phyloP scores from a whole-genome alignment of 2,888 invertebrate species.

The Lithophane socia region DNA sequence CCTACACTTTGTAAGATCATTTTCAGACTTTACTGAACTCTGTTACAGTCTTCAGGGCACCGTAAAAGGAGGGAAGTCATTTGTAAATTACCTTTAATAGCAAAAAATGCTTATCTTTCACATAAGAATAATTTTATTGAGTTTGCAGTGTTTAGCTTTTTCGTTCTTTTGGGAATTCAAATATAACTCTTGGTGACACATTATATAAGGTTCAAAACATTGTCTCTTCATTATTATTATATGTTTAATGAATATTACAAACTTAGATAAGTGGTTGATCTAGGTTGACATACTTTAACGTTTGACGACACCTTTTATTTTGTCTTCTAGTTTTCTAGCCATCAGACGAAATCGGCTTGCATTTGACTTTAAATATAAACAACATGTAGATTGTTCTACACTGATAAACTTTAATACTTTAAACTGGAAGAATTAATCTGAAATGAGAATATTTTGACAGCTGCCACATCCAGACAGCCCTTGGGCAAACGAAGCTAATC shows the following conservation, averaged over 20 bases:
- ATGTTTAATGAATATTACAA: not conserved
- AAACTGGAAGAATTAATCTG: constrained; percentile 68
- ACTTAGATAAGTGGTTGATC: not conserved
- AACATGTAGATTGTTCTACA: not conserved
- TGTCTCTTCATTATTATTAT: not conserved
- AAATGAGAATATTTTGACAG: constrained; percentile 86
- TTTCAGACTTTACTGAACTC: constrained; percentile 85
- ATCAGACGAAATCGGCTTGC: not conserved
- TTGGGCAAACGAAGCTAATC: constrained; percentile 88
- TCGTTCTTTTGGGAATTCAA: constrained; percentile 22
- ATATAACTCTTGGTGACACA: not conserved
- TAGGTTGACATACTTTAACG: not conserved
- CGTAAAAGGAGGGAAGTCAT: constrained; percentile 78
- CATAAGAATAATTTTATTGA: constrained; percentile 60
- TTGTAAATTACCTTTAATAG: constrained; percentile 81
- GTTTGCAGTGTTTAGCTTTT: constrained; percentile 27
- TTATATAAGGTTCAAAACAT: not conserved
- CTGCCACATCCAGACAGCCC: constrained; percentile 85
- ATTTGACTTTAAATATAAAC: not conserved
- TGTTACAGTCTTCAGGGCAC: constrained; percentile 80
- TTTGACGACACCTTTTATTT: not conserved
- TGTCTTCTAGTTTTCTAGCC: not conserved
- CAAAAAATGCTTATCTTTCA: constrained; percentile 62
- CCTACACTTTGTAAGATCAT: constrained; percentile 89
- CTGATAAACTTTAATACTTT: constrained; percentile 14